Base-by-base conservation (phyloP, 1,140 invertebrate genomes). In the Pinna nobilis region DNA sequence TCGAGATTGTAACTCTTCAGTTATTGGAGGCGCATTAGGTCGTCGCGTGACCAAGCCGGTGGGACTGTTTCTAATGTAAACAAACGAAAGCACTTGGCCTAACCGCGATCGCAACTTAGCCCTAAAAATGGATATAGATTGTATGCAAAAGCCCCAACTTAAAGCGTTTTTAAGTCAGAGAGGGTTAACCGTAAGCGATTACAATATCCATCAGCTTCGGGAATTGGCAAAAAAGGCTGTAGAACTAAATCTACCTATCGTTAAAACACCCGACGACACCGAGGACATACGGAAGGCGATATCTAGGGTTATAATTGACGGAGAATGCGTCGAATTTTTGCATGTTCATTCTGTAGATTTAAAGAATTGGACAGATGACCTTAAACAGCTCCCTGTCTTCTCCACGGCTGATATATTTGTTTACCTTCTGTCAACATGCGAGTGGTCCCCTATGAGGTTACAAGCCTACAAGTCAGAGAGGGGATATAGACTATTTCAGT, bases 401-500 rank as follows among this genome's bases (percentile, higher is more conserved):
- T 37, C 32, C 23, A 25, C 28, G 28, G 63, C 63, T 20, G 63
- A 65, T 51, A n/a, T 65, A 47, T 51, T 65, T 50, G 50, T 33
- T 39, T 55, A 39, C 37, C 50, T 67, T 25, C 3, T 53, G 11
- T 55, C 49, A 30, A 30, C 35, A n/a, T 44, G 9, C 9, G 39
- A 44, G 39, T 70, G 67, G 55, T 9, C 25, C n/a, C 53, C 37
- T 25, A n/a, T 7, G n/a, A 35, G 55, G 23, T 20, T 70, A 13
- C 33, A 35, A 23, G 11, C 11, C 37, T 60, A 70, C 57, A 70
- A 70, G 20, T 32, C 32, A 33, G 67, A 60, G 6, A 41, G 41
- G 23, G 67, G 55, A 18, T 70, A 59, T 32, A 57, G 39, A 69
- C 53, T 69, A n/a, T 69, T 49, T 32, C 28, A 60, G 35, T 47